These are phyloP conservation scores for Otocyon megalotis DNA, from an alignment of 2,113 vertebrate genomes.

Conservation along the genomic window DNA sequence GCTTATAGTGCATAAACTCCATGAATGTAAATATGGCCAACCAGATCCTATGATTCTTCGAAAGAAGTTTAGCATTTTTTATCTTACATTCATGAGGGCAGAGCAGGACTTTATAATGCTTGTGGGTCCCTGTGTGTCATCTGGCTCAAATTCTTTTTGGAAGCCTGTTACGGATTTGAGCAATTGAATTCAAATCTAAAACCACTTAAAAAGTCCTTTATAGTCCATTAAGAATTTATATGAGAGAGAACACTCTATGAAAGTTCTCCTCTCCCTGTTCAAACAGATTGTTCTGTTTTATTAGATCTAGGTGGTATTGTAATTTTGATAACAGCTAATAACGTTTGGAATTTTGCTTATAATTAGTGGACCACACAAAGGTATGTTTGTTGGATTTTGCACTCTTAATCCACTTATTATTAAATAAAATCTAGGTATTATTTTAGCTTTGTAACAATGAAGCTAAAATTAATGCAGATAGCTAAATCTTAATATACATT, in stretches of 20 bases:
- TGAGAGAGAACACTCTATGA: constrained; percentile 74
- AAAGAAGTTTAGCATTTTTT: not conserved
- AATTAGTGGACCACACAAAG: constrained; percentile 84
- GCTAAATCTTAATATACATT: constrained; percentile 69
- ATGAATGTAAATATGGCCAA: not conserved
- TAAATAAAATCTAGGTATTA: constrained; percentile 73
- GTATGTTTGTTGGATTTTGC: constrained; percentile 78
- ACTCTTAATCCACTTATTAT: constrained; percentile 77
- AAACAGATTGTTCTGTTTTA: constrained; percentile 81
- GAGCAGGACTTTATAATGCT: not conserved
- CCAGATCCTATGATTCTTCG: not conserved
- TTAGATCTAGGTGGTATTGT: constrained; percentile 81
- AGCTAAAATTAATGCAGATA: constrained; percentile 73
- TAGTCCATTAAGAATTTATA: constrained; percentile 78
- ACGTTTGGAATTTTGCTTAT: constrained; percentile 78
- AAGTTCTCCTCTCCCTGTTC: constrained; percentile 79
- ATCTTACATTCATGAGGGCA: not conserved
- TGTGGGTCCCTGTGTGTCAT: not conserved
- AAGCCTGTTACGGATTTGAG: constrained; percentile 74
- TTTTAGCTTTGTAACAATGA: constrained; percentile 64
- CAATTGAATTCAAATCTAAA: constrained; percentile 75
- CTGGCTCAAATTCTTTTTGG: constrained; percentile 64
- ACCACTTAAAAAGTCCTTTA: constrained; percentile 78
- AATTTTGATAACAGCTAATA: constrained; percentile 84
- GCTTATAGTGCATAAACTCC: not conserved